A percentile compares a stretch with the other conserved stretches of the same genome.
Evolutionary conservation across 2,888 invertebrate genomes (phyloP).

Genomic region (Amiota minor): DNA sequence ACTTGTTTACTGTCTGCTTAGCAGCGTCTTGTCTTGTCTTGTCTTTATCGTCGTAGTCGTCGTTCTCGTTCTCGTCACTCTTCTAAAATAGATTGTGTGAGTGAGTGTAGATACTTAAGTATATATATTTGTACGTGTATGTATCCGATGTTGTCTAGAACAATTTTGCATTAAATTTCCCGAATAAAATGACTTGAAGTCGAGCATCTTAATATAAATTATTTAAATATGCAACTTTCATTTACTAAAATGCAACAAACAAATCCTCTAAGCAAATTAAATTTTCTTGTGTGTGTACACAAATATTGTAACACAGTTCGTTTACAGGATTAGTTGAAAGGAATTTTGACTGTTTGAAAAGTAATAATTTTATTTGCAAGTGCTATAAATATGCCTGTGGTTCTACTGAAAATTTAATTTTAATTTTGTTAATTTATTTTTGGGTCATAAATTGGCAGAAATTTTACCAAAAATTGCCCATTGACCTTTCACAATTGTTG

Average conservation of each 20-base stretch:
- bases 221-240: conserved; percentile 56
- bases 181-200: conserved; percentile 31
- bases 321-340: neutral
- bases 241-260: conserved; percentile 38
- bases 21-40: neutral
- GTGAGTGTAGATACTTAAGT: neutral
- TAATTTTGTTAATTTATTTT: conserved; percentile 66
- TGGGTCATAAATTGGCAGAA: conserved; percentile 58
- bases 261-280: conserved; percentile 54
- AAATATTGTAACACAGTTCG: neutral
- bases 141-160: conserved; percentile 15
- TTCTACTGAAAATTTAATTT: conserved; percentile 58
- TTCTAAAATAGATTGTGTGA: neutral
- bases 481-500: neutral
- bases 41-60: neutral
- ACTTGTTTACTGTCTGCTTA: conserved; percentile 30
- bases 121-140: conserved; percentile 1
- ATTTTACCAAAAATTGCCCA: conserved; percentile 21
- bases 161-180: conserved; percentile 35
- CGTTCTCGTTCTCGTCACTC: neutral
- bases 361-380: conserved; percentile 60
- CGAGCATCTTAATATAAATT: conserved; percentile 45
- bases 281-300: conserved; percentile 42
- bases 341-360: conserved; percentile 18
- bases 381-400: conserved; percentile 50